Evolutionary conservation across 2,797 vertebrate genomes (phyloP), one percentile per base, ranked within the genome.

Genomic region (Thripadectes ignobilis): DNA sequence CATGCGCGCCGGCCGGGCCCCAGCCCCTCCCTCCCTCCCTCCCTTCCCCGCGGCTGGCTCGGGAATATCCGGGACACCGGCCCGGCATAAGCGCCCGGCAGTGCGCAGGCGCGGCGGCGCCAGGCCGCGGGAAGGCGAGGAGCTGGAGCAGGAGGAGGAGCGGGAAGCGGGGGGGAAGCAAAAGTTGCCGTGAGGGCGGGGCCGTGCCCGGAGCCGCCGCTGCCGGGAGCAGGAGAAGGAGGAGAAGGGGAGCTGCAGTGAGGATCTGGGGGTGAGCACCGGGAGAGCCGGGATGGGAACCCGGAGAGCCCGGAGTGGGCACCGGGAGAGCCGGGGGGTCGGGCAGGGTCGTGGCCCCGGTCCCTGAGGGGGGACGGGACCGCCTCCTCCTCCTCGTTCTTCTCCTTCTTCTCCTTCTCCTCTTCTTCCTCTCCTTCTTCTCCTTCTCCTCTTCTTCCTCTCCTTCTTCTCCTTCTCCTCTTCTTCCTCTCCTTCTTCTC

Each of bases 101-200:
- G 1, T 7, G 72, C 85, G 85, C 92, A 71, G 36, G 77, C 90
- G 82, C 76, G 7, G 4, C 17, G 13, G 38, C 1, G 24, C 16
- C 58, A n/a, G 84, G 74, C 66, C 38, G 48, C 2, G 34, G n/a
- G n/a, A 24, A 62, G 59, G 38, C 59, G 58, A 27, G 57, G 34
- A 12, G 34, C 10, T 9, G 36, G 38, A 4, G 34, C 72, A 26
- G 7, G 65, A 51, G 65, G 81, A 46, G 92, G 72, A 30, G 88
- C 85, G 41, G 14, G 39, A 36, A 38, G 45, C 12, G 17, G 36
- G 36, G 49, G 34, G 49, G 34, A 27, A 62, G 73, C 34, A 73
- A 57, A 90, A 95, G 81, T 89, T 85, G 66, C 32, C 2, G 88
- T 1, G 86, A 78, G 83, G 91, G 89, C 41, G 92, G 94, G 67